phyloP scores from a whole-genome alignment of 1,140 invertebrate species.

The Trinorchestia longiramus region DNA sequence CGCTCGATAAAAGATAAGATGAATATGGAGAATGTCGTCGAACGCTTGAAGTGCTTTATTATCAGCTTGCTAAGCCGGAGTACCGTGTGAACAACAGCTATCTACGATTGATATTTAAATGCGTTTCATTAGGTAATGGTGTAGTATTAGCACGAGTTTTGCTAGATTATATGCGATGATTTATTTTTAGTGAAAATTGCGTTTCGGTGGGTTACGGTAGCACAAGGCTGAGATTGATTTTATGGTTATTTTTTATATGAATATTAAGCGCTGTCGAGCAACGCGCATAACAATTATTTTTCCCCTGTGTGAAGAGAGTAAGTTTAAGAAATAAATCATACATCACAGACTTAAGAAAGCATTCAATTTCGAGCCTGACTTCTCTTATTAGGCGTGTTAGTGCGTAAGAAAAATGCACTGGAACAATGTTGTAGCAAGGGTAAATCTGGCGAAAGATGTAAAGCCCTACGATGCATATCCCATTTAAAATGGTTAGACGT shows the following conservation, averaged over 20 bases:
- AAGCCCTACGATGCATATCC: neutral
- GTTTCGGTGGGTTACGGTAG: neutral
- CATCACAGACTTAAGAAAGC: neutral
- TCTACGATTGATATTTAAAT: neutral
- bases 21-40: neutral
- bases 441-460: neutral
- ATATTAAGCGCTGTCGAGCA: neutral
- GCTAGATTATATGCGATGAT: neutral
- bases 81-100: neutral
- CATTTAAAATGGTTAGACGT: neutral
- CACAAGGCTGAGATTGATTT: neutral
- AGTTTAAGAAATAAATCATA: neutral
- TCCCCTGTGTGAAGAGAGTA: neutral
- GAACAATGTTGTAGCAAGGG: neutral
- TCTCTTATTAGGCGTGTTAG: neutral
- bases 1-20: neutral
- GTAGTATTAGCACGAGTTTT: neutral
- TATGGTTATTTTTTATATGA: neutral
- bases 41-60: neutral
- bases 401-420: neutral
- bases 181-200: neutral
- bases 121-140: neutral
- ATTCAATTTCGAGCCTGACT: neutral
- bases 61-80: neutral
- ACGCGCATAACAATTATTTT: no score